phyloP scores from a whole-genome alignment of 2,113 vertebrate genomes.

The Ahaetulla prasina region DNA sequence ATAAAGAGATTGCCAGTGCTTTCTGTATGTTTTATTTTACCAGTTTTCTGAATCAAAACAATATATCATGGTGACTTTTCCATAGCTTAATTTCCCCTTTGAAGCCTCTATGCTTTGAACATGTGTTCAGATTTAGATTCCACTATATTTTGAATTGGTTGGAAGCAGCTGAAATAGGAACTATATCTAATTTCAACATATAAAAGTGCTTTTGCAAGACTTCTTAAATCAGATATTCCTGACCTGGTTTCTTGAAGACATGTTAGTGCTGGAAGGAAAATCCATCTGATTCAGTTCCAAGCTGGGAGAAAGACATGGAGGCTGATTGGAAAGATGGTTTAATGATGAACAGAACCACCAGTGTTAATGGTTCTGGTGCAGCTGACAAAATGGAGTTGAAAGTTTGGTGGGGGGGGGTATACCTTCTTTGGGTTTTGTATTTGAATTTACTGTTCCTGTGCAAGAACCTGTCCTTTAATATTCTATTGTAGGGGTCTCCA shows the following conservation, averaged over 20 bases:
- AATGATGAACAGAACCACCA: no score
- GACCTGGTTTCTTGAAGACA: neutral
- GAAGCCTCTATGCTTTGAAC: neutral
- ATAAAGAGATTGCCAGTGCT: constrained; percentile 10
- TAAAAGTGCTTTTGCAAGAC: neutral
- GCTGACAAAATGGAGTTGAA: no score
- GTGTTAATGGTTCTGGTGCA: no score
- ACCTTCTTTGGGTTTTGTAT: no score
- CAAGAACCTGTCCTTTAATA: no score
- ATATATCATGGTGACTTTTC: neutral
- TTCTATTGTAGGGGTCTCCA: no score
- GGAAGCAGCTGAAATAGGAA: neutral
- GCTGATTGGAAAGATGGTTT: no score
- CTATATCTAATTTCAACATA: neutral
- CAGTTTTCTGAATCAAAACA: constrained; percentile 6
- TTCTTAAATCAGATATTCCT: neutral
- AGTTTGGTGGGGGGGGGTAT: no score
- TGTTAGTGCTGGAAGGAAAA: neutral
- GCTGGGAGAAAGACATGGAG: no score
- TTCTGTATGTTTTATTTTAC: constrained; percentile 11
- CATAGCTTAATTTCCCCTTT: neutral
- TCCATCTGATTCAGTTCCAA: no score
- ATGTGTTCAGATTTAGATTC: neutral
- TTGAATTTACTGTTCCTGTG: no score
- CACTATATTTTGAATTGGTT: neutral